A percentile compares a stretch with the other conserved stretches of the same genome.
These are phyloP conservation scores for Bovichtus variegatus DNA, from an alignment of 2,797 vertebrate species.

Conservation along the genomic window DNA sequence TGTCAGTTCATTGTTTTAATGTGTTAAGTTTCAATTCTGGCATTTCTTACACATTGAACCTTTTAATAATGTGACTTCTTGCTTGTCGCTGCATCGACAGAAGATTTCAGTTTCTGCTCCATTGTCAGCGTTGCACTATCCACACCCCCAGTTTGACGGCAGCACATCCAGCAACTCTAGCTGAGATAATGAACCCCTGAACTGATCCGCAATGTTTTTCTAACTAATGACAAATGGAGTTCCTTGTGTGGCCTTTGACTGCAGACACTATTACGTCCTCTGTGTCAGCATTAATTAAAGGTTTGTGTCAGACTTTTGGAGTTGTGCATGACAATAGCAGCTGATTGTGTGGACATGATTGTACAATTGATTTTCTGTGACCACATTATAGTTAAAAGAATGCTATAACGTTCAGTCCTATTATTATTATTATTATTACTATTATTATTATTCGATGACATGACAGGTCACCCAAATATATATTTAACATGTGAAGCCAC, in stretches of 20 bases:
- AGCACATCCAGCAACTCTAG: not conserved
- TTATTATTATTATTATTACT: not conserved
- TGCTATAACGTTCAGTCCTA: not conserved
- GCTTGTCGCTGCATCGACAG: slow-evolving; percentile 9
- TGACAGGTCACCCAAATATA: not conserved
- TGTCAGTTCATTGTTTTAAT: too few species aligned
- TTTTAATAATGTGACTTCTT: not conserved
- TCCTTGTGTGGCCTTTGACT: slow-evolving; percentile 10
- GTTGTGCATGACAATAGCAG: not conserved
- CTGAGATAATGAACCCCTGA: slow-evolving; percentile 22
- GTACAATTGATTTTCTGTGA: not conserved
- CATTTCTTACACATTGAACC: too few species aligned
- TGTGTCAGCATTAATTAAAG: slow-evolving; percentile 12
- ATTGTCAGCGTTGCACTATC: not conserved
- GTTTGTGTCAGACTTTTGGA: not conserved
- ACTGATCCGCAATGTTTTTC: slow-evolving; percentile 1
- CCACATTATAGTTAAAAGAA: not conserved
- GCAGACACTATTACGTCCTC: not conserved
- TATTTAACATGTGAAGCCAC: not conserved
- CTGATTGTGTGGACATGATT: slow-evolving; percentile 2
- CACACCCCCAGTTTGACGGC: slow-evolving; percentile 11
- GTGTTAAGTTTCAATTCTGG: too few species aligned
- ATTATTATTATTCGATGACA: not conserved
- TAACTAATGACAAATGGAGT: slow-evolving; percentile 13
- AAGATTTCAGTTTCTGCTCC: slow-evolving; percentile 1